Base-by-base conservation (phyloP, 1,140 invertebrate genomes). In the Hyles vespertilio region DNA sequence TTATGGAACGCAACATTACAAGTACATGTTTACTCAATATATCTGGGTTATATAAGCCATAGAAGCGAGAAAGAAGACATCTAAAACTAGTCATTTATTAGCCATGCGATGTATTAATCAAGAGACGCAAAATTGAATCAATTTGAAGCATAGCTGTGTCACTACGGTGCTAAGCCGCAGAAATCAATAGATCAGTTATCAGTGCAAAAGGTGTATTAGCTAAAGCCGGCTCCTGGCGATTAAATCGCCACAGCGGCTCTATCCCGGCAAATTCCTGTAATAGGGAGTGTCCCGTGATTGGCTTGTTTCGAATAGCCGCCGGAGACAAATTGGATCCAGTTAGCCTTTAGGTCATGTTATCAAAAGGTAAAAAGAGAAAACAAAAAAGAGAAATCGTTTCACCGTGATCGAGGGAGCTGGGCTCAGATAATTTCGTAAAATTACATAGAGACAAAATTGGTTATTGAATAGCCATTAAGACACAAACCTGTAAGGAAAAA, bases 321-420 rank as follows among this genome's bases (percentile, higher is more conserved):
- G 57, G 54, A 65, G 68, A 75, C 72, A 84, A 84, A 84, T 84
- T 84, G 77, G 71, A 78, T 79, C 65, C 68, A 70, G 67, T 64
- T 76, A 77, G 69, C 71, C 64, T 76, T 70, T 77, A 78, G 61
- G 59, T 64, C 58, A 58, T 59, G 61, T 61, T 71, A 60, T 59
- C 56, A 59, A 60, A 67, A 69, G 65, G 58, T 64, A 62, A 67
- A 67, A 63, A 47, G 61, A 66, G 48, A 57, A 51, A 54, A 46
- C 9, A 22, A n/a, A 3, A 48, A 48, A 48, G 10, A 12, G 11
- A 12, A 48, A 48, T n/a, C 3, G 3, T 6, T 48, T 48, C 36
- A 48, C 47, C 2, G 5, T 12, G 10, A 48, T 12, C 22, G 10
- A 48, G 5, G 11, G 11, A 48, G n/a, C 44, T 46, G 9, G 11